Percentiles rank a stretch among this genome's conserved stretches.
Conservation (phyloP, 2,888 invertebrate genomes). For the Melipona beecheii region DNA sequence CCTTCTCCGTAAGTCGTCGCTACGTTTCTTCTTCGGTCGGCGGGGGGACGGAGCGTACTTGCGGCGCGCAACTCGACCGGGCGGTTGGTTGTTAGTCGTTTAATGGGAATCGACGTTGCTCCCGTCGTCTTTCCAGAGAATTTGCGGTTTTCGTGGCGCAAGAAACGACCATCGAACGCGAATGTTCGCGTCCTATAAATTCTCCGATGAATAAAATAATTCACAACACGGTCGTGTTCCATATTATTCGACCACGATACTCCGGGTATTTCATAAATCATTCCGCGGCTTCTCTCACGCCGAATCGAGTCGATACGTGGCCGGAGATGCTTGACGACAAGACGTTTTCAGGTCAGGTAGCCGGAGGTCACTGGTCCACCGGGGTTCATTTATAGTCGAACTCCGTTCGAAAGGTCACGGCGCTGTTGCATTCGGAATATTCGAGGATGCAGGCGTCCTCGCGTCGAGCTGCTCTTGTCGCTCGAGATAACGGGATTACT, state of each 20-base stretch:
- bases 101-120: background rate
- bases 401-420: slow-evolving; percentile 40
- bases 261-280: background rate
- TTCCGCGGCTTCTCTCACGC: background rate
- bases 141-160: background rate
- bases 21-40: background rate
- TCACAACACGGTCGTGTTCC: background rate
- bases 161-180: background rate
- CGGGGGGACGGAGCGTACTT: too few relatives aligned
- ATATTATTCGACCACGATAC: background rate
- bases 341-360: slow-evolving; percentile 44
- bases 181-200: background rate
- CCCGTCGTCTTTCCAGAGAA: too few relatives aligned
- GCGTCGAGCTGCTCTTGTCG: background rate
- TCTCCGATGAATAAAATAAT: background rate
- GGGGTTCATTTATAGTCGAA: slow-evolving; percentile 39
- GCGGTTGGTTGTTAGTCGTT: too few relatives aligned
- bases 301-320: background rate
- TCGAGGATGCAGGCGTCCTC: background rate
- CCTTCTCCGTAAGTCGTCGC: too few relatives aligned
- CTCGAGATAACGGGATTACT: background rate
- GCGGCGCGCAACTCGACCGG: background rate
- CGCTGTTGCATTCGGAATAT: slow-evolving; percentile 30
- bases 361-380: slow-evolving; percentile 33
- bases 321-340: background rate